Base-by-base conservation (phyloP, 2,888 invertebrate species). In the Elegia similella region DNA sequence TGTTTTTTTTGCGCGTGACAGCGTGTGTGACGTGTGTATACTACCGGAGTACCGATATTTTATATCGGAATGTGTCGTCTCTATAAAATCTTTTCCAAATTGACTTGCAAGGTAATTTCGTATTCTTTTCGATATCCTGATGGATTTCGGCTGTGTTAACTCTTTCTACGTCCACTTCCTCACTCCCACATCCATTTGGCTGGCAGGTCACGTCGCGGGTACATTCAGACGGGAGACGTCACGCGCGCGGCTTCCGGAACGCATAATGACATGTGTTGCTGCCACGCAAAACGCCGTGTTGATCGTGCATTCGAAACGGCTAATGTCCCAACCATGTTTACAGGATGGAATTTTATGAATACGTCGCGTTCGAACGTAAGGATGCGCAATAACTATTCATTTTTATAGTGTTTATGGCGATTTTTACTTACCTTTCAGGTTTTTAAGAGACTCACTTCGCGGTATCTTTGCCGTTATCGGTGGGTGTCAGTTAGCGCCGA, bases 181-280 rank as follows among this genome's bases (percentile, higher is more conserved):
- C 42, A 42, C 55, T 50, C 50, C 34, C 17, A n/a, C 16, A 32
- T 34, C 15, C 34, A 50, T 50, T 48, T 34, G 38, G 16, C 13
- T 50, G 16, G 16, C 50, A 34, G 68, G 79, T 85, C 89, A 90
- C 89, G 89, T 88, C 75, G 73, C 68, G 66, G 75, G 73, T 75
- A 76, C 76, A 74, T 78, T 76, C 74, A 74, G 75, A 73, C 72
- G 64, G 72, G 72, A 81, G 82, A 76, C 84, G 78, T 86, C 89
- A 89, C 86, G 88, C 82, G 80, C 78, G 72, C 63, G 72, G 74
- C 81, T 88, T 90, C 89, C 89, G 87, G 77, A 38, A 75, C 83
- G 74, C 70, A 70, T 78, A 83, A 82, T 78, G 74, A 71, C 75
- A 69, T 76, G 69, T 76, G 73, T 61, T 52, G 56, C 56, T 61